Percentiles rank a stretch among this genome's conserved stretches.
phyloP scores from a whole-genome alignment of 2,888 invertebrate species.

The Lasioglossum pauxillum region DNA sequence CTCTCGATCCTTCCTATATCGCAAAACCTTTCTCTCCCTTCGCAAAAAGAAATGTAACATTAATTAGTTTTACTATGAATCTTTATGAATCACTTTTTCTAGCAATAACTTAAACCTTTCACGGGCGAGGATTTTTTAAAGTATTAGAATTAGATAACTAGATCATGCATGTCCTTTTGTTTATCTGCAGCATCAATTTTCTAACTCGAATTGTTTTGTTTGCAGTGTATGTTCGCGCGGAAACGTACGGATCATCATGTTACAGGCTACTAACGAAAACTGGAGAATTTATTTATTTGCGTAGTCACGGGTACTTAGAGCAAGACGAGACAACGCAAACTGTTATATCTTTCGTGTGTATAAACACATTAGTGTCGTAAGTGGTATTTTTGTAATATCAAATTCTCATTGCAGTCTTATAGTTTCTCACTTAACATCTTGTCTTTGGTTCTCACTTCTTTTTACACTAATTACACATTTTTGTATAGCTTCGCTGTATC shows the following conservation, averaged over 20 bases:
- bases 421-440: neutral
- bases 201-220: constrained; percentile 52
- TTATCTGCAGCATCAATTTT: neutral
- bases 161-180: neutral
- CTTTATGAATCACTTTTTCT: neutral
- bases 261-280: constrained; percentile 93
- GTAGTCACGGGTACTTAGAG: constrained; percentile 93
- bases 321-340: constrained; percentile 91
- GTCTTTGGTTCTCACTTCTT: neutral
- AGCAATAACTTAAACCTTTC: neutral
- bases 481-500: neutral
- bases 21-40: neutral
- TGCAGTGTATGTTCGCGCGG: constrained; percentile 93
- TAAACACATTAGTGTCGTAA: constrained; percentile 90
- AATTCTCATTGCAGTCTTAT: neutral
- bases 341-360: constrained; percentile 94
- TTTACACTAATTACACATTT: neutral
- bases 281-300: constrained; percentile 93
- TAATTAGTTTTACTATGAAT: no score
- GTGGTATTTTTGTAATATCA: constrained; percentile 64
- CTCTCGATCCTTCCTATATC: neutral
- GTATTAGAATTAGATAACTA: neutral
- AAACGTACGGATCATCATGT: constrained; percentile 94
- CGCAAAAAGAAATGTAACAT: no score
- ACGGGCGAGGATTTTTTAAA: neutral